These are phyloP conservation scores for Coleophora deauratella DNA, from an alignment of 2,888 invertebrate species.

Conservation along the genomic window DNA sequence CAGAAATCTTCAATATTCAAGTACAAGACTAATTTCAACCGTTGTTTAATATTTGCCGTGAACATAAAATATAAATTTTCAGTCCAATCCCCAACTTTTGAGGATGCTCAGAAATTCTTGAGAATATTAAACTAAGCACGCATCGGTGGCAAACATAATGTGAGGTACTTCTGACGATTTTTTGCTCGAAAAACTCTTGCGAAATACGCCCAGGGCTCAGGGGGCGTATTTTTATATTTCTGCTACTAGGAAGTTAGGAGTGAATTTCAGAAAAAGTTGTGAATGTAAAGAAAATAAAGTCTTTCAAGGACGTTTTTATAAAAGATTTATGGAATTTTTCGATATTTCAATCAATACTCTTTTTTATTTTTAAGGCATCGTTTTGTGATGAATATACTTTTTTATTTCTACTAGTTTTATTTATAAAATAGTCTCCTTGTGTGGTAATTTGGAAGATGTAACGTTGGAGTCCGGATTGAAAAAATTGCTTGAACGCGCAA, in stretches of 20 bases:
- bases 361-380: no score
- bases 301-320: no score
- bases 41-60: slow-evolving; percentile 8
- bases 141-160: slow-evolving; percentile 26
- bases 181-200: slow-evolving; percentile 32
- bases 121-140: slow-evolving; percentile 24
- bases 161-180: slow-evolving; percentile 32
- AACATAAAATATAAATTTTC: slow-evolving; percentile 12
- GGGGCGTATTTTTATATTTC: no score
- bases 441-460: no score
- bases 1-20: no score
- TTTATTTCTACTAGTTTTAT: no score
- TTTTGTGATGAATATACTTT: no score
- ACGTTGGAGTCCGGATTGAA: neutral
- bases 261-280: no score
- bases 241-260: no score
- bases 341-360: no score
- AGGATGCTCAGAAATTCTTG: slow-evolving; percentile 5
- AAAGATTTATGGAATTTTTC: no score
- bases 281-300: no score
- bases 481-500: neutral
- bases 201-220: slow-evolving; percentile 21
- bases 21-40: neutral
- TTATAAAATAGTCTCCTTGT: neutral
- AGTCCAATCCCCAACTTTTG: neutral